Base-by-base conservation (phyloP, 2,888 invertebrate species). In the Nebria brevicollis region DNA sequence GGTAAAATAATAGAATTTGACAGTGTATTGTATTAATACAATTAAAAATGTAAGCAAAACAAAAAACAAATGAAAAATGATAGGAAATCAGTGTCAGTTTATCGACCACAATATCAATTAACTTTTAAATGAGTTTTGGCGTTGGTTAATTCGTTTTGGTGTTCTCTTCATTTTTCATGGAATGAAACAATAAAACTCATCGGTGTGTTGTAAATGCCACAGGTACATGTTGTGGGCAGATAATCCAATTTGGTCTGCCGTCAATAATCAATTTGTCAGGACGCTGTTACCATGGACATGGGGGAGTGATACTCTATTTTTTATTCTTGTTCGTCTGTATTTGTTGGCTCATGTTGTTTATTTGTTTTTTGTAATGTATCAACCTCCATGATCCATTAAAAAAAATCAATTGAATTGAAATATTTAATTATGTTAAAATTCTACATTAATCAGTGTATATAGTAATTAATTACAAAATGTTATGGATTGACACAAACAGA, bases 151-250 rank as follows among this genome's bases (percentile, higher is more conserved):
- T 25, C 26, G 70, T 20, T 70, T 26, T 13, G 70, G 20, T 70
- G 42, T n/a, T n/a, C 77, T 77, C 77, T 77, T 77, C 68, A 78
- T 79, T 74, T 79, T 79, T 75, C 75, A 79, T 25, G 54, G 54
- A 43, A 73, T 34, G 20, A 75, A 68, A 75, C 75, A 75, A 74
- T 66, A 41, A 79, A 79, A 79, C 74, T 79, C 73, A 78, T 78
- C 26, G 34, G 54, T 54, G 34, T 64, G 72, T 42, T 64, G 75
- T 66, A 72, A 77, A 77, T 77, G 68, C 77, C 77, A 64, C 78
- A 74, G 78, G 78, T 78, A 77, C 34, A 72, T 41, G 70, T 20
- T 41, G 6, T 41, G 70, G 42, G n/a, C 78, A 74, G 73, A 20
- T 73, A 43, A 77, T 77, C 65, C 77, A 78, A 73, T 78, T 78